These are phyloP conservation scores for Desoria tigrina DNA, from an alignment of 2,888 invertebrate species.

Conservation along the genomic window DNA sequence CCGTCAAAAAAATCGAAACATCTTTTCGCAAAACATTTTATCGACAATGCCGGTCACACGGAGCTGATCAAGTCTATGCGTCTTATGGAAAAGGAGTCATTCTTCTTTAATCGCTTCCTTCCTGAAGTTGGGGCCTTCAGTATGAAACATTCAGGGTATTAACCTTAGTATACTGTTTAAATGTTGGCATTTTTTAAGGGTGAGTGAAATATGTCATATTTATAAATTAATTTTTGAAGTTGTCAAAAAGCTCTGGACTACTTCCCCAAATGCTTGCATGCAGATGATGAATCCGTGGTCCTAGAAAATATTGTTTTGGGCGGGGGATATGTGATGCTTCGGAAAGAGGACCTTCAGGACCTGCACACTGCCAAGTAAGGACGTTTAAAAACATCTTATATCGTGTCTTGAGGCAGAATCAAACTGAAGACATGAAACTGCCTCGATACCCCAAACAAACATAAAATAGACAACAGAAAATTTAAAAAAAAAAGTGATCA, in stretches of 20 bases:
- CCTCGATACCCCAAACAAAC: too few species aligned
- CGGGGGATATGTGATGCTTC: constrained; percentile 27
- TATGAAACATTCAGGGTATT: constrained; percentile 24
- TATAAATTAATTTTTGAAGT: neutral
- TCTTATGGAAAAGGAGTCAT: constrained; percentile 35
- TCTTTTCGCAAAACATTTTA: constrained; percentile 33
- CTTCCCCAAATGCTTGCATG: constrained; percentile 35
- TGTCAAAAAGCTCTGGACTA: constrained; percentile 17
- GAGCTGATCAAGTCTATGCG: constrained; percentile 21
- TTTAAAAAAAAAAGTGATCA: constrained; percentile 24
- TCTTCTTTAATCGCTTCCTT: constrained; percentile 33
- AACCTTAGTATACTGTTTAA: too few species aligned
- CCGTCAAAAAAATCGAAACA: constrained; percentile 19
- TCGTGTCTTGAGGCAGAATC: constrained; percentile 28
- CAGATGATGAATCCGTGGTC: constrained; percentile 29
- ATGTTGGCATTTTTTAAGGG: neutral
- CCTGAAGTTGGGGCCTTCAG: constrained; percentile 30
- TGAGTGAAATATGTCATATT: neutral
- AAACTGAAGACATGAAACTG: too few species aligned
- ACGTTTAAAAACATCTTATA: too few species aligned
- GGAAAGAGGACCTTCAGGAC: constrained; percentile 23
- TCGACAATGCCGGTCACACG: neutral
- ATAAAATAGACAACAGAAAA: constrained; percentile 19
- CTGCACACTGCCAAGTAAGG: constrained; percentile 30
- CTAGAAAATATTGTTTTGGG: constrained; percentile 32